Evolutionary conservation across 2,888 invertebrate species (phyloP).

Genomic region (Miltochrista miniata): DNA sequence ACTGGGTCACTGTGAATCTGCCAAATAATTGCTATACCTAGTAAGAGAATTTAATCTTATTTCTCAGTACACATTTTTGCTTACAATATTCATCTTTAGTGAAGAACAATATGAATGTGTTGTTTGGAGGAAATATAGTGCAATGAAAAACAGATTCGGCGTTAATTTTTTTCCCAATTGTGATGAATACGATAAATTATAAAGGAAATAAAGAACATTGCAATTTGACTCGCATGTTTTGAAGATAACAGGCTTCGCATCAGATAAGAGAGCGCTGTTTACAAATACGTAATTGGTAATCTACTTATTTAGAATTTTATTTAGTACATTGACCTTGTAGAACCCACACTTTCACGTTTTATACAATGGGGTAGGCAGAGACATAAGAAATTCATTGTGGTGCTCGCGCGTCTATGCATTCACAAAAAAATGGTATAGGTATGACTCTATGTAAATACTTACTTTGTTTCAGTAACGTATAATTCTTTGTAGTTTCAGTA

Average conservation of each 20-base stretch:
- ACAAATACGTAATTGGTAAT: background rate
- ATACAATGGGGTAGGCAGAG: no score
- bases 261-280: conserved; percentile 3
- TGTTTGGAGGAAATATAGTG: background rate
- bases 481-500: no score
- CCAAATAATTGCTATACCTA: conserved; percentile 35
- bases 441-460: no score
- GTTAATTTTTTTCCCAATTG: background rate
- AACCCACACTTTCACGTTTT: no score
- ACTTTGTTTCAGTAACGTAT: no score
- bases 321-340: no score
- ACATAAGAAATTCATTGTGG: no score
- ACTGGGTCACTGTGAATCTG: conserved; percentile 42
- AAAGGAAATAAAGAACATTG: background rate
- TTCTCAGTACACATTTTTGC: conserved; percentile 10
- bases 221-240: conserved; percentile 1
- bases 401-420: no score
- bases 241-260: conserved; percentile 5
- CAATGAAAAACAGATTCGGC: background rate
- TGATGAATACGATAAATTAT: background rate
- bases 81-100: background rate
- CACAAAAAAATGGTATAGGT: no score
- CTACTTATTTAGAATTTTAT: no score
- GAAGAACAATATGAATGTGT: background rate
- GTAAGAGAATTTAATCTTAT: conserved; percentile 24